Percentiles rank a stretch among this genome's conserved stretches.
phyloP scores from a whole-genome alignment of 2,797 vertebrate genomes.

The Vipera latastei region DNA sequence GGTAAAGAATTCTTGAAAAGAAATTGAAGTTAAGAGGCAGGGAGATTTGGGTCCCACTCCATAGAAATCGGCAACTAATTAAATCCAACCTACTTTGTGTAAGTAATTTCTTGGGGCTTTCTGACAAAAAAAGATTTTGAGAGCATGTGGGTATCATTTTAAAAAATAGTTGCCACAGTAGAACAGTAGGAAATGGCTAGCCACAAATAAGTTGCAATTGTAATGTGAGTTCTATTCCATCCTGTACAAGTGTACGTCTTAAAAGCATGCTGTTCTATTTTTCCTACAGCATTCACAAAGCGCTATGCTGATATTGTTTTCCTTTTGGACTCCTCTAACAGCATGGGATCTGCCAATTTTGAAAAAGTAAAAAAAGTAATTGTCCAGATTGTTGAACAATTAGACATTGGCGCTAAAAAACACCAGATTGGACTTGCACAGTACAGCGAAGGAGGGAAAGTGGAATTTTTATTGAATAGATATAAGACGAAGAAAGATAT shows the following conservation, averaged over 20 bases:
- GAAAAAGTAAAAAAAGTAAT: slow-evolving; percentile 63
- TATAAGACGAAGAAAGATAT: slow-evolving; percentile 65
- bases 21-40: neutral
- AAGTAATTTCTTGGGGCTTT: neutral
- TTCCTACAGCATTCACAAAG: slow-evolving; percentile 58
- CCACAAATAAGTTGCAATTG: neutral
- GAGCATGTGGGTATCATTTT: neutral
- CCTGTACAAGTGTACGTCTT: neutral
- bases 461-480: slow-evolving; percentile 75
- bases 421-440: slow-evolving; percentile 79
- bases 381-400: slow-evolving; percentile 50
- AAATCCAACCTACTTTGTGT: neutral
- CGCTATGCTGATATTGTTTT: slow-evolving; percentile 80
- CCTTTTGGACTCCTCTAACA: slow-evolving; percentile 73
- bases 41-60: neutral
- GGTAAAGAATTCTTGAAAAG: neutral
- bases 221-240: neutral
- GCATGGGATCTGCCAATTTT: slow-evolving; percentile 53
- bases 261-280: neutral
- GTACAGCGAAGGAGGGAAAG: slow-evolving; percentile 62
- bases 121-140: neutral
- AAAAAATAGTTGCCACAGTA: neutral
- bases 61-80: neutral
- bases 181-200: neutral
- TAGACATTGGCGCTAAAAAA: slow-evolving; percentile 69